Percentiles rank a stretch among this genome's conserved stretches.
Conservation (phyloP, 2,113 vertebrate genomes). For the Phylloscopus trochilus region DNA sequence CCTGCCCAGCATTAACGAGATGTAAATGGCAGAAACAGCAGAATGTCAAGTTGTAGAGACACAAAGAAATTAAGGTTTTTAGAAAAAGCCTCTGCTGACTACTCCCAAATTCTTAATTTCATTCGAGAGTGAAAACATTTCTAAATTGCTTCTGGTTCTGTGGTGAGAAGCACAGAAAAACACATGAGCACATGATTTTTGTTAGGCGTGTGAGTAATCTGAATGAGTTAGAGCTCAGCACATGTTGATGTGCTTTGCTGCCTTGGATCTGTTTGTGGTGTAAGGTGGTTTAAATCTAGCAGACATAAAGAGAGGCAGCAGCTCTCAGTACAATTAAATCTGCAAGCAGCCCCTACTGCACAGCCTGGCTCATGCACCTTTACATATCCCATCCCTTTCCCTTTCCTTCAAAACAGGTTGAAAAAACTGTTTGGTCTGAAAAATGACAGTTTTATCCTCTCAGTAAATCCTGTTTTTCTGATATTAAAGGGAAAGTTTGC, state of each 20-base stretch:
- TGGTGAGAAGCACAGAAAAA: conserved; percentile 16
- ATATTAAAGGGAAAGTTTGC: not conserved
- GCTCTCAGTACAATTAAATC: conserved; percentile 30
- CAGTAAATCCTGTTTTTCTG: not conserved
- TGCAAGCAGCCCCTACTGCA: not conserved
- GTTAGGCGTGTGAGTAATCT: conserved; percentile 14
- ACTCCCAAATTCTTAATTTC: conserved; percentile 61
- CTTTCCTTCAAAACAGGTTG: not conserved
- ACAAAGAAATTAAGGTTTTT: conserved; percentile 51
- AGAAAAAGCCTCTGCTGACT: conserved; percentile 46
- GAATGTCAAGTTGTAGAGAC: conserved; percentile 60
- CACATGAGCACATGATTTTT: not conserved
- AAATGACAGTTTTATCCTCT: not conserved
- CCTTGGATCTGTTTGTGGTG: not conserved
- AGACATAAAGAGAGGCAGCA: conserved; percentile 14
- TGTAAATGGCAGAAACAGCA: conserved; percentile 71
- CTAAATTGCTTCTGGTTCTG: conserved; percentile 40
- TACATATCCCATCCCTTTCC: not conserved
- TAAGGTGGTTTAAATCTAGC: conserved; percentile 42
- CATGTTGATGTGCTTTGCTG: conserved; percentile 39
- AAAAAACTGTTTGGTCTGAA: not conserved
- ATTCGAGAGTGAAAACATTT: conserved; percentile 52
- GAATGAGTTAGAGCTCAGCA: conserved; percentile 20
- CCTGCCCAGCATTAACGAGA: conserved; percentile 75
- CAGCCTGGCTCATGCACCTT: not conserved